phyloP scores from a whole-genome alignment of 2,113 vertebrate species.

The Paraplagusia blochii region DNA sequence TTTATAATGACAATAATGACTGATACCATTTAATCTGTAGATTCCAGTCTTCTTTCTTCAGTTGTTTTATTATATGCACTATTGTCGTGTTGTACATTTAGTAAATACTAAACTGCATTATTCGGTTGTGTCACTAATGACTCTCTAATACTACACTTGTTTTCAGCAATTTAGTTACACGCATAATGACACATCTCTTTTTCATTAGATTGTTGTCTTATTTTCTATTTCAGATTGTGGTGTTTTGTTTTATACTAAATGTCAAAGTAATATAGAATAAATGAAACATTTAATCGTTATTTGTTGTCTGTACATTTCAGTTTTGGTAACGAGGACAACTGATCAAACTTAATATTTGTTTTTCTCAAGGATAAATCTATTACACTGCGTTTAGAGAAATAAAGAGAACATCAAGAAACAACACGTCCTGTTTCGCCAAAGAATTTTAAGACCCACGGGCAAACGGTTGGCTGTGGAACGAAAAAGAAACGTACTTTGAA shows the following conservation, averaged over 20 bases:
- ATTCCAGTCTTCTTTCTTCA: conserved; percentile 53
- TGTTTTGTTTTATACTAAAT: conserved; percentile 77
- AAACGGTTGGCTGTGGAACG: too few species aligned
- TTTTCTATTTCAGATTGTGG: conserved; percentile 71
- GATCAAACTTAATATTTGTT: too few species aligned
- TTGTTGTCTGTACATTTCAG: conserved; percentile 16
- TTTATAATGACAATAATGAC: conserved; percentile 56
- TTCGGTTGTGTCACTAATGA: conserved; percentile 34
- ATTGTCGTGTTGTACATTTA: conserved; percentile 62
- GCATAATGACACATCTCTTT: conserved; percentile 38
- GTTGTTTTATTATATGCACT: conserved; percentile 60
- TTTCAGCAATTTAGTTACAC: conserved; percentile 37
- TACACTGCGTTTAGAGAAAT: too few species aligned
- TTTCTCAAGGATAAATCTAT: too few species aligned
- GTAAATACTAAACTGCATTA: conserved; percentile 46
- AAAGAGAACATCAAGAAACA: too few species aligned
- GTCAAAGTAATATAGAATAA: conserved; percentile 67
- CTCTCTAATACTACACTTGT: conserved; percentile 32
- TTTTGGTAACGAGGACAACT: background rate
- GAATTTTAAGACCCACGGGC: too few species aligned
- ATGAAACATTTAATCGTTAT: conserved; percentile 61
- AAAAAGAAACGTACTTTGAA: background rate
- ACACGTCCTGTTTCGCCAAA: too few species aligned
- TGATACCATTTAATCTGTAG: conserved; percentile 45
- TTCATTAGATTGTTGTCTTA: conserved; percentile 39